phyloP scores from a whole-genome alignment of 1,140 invertebrate species.

The Cyclina sinensis region DNA sequence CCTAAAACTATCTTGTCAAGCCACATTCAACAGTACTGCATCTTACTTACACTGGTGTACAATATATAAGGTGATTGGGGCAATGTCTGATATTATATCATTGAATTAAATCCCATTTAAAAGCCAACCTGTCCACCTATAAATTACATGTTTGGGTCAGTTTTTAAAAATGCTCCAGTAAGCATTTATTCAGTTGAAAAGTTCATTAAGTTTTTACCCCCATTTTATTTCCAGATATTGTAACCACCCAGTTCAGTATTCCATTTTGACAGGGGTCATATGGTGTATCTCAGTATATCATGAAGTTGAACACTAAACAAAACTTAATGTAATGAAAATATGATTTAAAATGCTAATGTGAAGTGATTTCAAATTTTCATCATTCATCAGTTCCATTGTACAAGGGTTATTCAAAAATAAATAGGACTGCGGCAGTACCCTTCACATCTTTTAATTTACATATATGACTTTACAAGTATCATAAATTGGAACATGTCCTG shows the following conservation, averaged over 20 bases:
- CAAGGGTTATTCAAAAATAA: too few relatives aligned
- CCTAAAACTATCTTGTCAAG: too few relatives aligned
- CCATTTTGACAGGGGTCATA: neutral
- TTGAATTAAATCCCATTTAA: conserved; percentile 31
- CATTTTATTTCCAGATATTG: conserved; percentile 3
- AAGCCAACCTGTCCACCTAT: neutral
- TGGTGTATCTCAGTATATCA: conserved; percentile 13
- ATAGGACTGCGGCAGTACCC: too few relatives aligned
- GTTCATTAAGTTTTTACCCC: conserved; percentile 22
- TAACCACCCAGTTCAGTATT: neutral
- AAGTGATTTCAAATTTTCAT: too few relatives aligned
- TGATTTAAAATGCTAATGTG: neutral
- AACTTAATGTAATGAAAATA: neutral
- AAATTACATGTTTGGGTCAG: neutral
- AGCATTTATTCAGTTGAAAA: conserved; percentile 24
- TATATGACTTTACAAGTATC: too few relatives aligned
- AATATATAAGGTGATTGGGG: too few relatives aligned
- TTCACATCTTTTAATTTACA: too few relatives aligned
- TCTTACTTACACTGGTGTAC: too few relatives aligned
- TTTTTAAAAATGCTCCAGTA: conserved; percentile 8
- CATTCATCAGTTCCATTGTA: too few relatives aligned
- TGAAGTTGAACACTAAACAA: conserved; percentile 12
- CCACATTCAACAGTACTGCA: too few relatives aligned
- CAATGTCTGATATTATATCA: too few relatives aligned
- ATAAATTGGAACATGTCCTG: too few relatives aligned